Percentiles rank a stretch among this genome's conserved stretches.
These are phyloP conservation scores for Lamellibrachia satsuma DNA, from an alignment of 2,888 invertebrate genomes.

Conservation along the genomic window DNA sequence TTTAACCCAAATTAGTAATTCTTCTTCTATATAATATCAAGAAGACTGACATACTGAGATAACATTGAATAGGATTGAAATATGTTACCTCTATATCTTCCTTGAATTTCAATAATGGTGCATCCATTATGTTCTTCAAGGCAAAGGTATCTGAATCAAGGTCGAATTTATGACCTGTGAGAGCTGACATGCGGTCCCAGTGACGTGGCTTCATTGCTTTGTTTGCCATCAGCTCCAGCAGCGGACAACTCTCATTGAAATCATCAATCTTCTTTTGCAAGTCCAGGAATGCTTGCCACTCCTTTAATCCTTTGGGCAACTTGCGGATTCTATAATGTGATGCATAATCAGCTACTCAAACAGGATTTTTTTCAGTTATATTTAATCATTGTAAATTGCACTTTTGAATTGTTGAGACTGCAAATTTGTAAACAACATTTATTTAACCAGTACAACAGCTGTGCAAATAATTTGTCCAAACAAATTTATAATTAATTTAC, in stretches of 20 bases:
- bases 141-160: constrained; percentile 83
- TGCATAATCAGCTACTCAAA: not conserved
- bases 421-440: no score
- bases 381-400: no score
- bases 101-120: constrained; percentile 81
- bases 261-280: constrained; percentile 89
- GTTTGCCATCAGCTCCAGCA: constrained; percentile 87
- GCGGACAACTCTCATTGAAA: constrained; percentile 86
- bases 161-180: constrained; percentile 77
- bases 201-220: constrained; percentile 85
- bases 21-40: no score
- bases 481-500: no score
- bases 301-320: constrained; percentile 84
- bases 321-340: constrained; percentile 68
- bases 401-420: no score
- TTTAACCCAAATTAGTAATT: no score
- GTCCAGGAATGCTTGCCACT: constrained; percentile 87
- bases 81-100: constrained; percentile 82
- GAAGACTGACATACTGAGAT: no score
- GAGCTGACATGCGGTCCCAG: constrained; percentile 75
- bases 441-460: no score
- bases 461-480: no score
- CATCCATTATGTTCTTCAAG: constrained; percentile 83
- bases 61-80: no score
- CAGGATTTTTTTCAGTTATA: no score